Evolutionary conservation across 2,888 invertebrate genomes (phyloP), one percentile per base, ranked within the genome.

Genomic region (Spatulosminthurus flaviceps): DNA sequence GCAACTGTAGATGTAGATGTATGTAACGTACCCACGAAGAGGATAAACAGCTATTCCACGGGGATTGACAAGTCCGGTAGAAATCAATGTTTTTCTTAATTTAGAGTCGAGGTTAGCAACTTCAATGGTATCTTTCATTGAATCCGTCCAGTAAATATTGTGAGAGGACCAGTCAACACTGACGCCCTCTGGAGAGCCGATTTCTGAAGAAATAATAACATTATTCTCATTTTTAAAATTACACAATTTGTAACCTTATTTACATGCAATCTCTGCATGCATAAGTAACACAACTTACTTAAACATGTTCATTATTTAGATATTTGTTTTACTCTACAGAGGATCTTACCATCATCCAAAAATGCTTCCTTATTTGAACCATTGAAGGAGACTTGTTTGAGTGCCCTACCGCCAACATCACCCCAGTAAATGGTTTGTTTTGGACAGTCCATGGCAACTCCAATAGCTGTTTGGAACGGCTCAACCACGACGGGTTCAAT

Each of bases 111-210:
- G 88, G 86, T 92, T 94, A 0, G 95, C 94, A 4, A 97, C 96
- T 89, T 96, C 96, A 82, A 99, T 93, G 0, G 93, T 93, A 85
- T 94, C 92, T 86, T 92, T 93, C 29, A 91, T 92, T 0, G 98
- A 96, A 89, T 99, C 98, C 0, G 98, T 96, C 95, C 97, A 98
- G 88, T 96, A 99, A 84, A 98, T 91, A 86, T 95, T 96, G 84
- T 96, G 91, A 0, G 95, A 93, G 21, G 95, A 90, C 93, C 95
- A 97, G 89, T 99, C 98, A 26, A 99, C 90, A 16, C 97, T 93
- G 80, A 99, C 89, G 26, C 98, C 98, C 90, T 98, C 98, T 0
- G 97, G 96, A 22, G 96, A 94, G 84, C 92, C 92, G 64, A 97
- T 91, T 85, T 92, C 94, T 93, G 22, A 4, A 29, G 26, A 28